Percentiles rank a stretch among this genome's conserved stretches.
Evolutionary conservation across 2,797 vertebrate species (phyloP).

Genomic region (Myotis findleyi): DNA sequence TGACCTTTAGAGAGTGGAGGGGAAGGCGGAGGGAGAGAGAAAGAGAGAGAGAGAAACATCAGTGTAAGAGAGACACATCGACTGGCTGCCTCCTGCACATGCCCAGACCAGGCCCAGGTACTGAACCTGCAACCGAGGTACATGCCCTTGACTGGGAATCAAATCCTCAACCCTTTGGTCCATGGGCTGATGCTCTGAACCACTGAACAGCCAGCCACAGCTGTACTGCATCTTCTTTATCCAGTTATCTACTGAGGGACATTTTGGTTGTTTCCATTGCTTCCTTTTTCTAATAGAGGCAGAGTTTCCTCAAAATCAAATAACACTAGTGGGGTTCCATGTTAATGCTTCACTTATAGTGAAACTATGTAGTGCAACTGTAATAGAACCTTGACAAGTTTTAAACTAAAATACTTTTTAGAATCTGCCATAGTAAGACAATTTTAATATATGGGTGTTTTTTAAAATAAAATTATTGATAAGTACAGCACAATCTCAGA

Average conservation of each 20-base stretch:
- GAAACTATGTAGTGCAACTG: not conserved
- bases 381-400: not conserved
- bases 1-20: too few species aligned
- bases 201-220: too few species aligned
- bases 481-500: not conserved
- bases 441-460: not conserved
- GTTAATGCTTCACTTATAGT: not conserved
- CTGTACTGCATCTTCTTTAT: not conserved
- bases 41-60: too few species aligned
- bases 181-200: too few species aligned
- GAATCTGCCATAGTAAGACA: not conserved
- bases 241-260: not conserved
- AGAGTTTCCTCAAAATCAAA: not conserved
- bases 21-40: too few species aligned
- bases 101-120: too few species aligned
- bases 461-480: not conserved
- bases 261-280: not conserved
- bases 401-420: constrained; percentile 17
- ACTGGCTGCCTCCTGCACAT: too few species aligned
- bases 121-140: too few species aligned
- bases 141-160: too few species aligned
- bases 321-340: not conserved
- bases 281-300: not conserved
- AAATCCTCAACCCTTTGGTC: too few species aligned
- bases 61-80: too few species aligned